Evolutionary conservation across 1,140 invertebrate genomes (phyloP).

Genomic region (Drosophila dunni): DNA sequence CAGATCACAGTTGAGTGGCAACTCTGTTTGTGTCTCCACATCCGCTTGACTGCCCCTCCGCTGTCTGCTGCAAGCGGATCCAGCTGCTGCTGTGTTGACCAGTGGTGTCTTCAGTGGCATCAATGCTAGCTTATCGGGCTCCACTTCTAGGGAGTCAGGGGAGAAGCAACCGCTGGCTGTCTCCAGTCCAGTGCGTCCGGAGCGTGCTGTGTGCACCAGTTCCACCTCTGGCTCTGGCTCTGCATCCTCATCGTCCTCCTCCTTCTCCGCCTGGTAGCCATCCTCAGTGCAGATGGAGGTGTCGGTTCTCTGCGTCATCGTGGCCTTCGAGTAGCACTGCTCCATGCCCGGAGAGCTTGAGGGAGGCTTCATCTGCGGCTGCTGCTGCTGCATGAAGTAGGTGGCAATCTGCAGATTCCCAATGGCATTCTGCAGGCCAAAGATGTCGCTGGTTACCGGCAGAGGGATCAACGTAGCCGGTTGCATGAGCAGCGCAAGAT

Average conservation of each 20-base stretch:
- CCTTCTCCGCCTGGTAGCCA: conserved; percentile 74
- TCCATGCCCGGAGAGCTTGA: conserved; percentile 40
- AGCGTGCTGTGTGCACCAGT: conserved; percentile 23
- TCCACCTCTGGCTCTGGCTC: not conserved
- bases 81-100: not conserved
- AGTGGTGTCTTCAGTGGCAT: conserved; percentile 60
- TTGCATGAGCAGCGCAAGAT: conserved; percentile 84
- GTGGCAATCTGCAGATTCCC: conserved; percentile 82
- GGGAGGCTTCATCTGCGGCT: conserved; percentile 52
- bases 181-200: conserved; percentile 33
- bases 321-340: conserved; percentile 59
- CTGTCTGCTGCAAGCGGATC: not conserved
- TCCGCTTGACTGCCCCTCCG: conserved; percentile 42
- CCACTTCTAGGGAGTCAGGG: conserved; percentile 66
- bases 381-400: conserved; percentile 77
- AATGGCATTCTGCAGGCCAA: conserved; percentile 78
- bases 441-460: conserved; percentile 79
- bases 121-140: conserved; percentile 61
- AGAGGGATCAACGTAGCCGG: conserved; percentile 84
- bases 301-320: conserved; percentile 72
- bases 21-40: conserved; percentile 80
- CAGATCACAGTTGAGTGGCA: conserved; percentile 77
- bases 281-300: conserved; percentile 76
- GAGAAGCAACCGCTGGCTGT: conserved; percentile 64
- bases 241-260: conserved; percentile 46